Evolutionary conservation across 2,888 invertebrate species (phyloP), one percentile per base, ranked within the genome.

Genomic region (Rhagium mordax): DNA sequence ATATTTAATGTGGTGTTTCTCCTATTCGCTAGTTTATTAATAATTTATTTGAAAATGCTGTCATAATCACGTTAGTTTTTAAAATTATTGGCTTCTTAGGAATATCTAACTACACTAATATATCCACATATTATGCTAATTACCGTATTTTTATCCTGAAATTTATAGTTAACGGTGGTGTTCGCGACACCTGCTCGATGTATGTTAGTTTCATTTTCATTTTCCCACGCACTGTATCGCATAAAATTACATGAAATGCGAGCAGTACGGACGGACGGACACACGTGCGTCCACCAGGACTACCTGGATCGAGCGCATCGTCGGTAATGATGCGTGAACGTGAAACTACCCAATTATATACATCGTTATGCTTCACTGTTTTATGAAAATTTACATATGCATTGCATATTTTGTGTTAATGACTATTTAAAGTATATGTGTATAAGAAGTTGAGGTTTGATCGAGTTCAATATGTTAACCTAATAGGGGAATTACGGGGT

Each of bases 331-430:
- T 74, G 75, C 77, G 75, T 77, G 70, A 75, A 77, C 70, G 64
- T 70, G 73, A 73, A 77, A 77, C 74, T 78, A 78, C 79, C 80
- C 80, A 80, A 80, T 80, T 79, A 79, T 74, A 72, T 20, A 51
- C 74, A 68, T 75, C 79, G 81, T 78, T 79, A 78, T 79, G 81
- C 74, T 75, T 73, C 76, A 75, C 65, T 75, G 79, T 78, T 66
- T 71, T 73, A 65, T 73, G 70, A 69, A 66, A 66, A 66, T 66
- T 33, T 33, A 55, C 67, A 75, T 77, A 71, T 53, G 48, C 70
- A 72, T 76, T 75, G 65, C 51, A 27, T 66, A 66, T 66, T 33
- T 27, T 24, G 55, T 55, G 55, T 16, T 41, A 33, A 49, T 55
- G 33, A 48, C 41, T 13, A 41, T n/a, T 15, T 13, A 47, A 61